Conservation (phyloP, 2,113 vertebrate genomes). For the Eretmochelys imbricata region DNA sequence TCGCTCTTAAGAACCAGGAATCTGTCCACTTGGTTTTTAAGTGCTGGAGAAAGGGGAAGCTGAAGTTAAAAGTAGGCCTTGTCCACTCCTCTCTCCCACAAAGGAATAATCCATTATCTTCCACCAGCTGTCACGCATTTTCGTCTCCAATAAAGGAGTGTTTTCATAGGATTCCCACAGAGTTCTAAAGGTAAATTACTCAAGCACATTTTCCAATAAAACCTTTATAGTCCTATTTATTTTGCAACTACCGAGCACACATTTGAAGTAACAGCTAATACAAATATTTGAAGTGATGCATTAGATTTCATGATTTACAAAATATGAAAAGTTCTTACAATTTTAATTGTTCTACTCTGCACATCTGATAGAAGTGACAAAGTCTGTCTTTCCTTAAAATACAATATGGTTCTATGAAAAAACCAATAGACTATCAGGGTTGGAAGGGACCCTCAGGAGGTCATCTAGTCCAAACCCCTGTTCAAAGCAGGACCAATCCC, state of each 20-base stretch:
- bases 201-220: not conserved
- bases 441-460: no score
- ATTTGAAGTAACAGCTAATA: not conserved
- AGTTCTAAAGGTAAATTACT: slow-evolving; percentile 35
- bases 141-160: not conserved
- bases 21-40: slow-evolving; percentile 2
- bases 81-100: slow-evolving; percentile 41
- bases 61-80: slow-evolving; percentile 78
- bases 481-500: no score
- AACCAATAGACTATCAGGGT: no score
- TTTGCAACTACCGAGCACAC: not conserved
- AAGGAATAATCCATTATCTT: slow-evolving; percentile 81
- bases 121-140: slow-evolving; percentile 78
- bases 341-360: fast-evolving
- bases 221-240: not conserved
- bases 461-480: no score
- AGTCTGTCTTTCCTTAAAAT: not conserved
- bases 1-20: not conserved
- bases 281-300: not conserved
- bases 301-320: not conserved
- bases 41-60: slow-evolving; percentile 49
- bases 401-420: not conserved
- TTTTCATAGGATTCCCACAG: not conserved
- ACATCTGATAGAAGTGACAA: not conserved
- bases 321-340: not conserved